Conservation (phyloP, 2,113 vertebrate genomes). For the Seriola aureovittata region DNA sequence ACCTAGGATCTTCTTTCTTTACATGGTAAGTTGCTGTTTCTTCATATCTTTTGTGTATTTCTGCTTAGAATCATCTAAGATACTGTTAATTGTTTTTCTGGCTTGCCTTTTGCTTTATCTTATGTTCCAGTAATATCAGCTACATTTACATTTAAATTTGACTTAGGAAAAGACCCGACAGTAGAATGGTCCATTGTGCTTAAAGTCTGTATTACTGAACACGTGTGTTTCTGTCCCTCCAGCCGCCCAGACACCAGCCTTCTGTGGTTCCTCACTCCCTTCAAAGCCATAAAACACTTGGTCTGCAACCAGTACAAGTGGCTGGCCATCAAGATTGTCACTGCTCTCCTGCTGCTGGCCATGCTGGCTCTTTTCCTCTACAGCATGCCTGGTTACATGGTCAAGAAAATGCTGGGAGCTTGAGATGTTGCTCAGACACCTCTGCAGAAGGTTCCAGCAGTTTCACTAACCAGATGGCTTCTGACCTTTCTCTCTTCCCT, state of each 20-base stretch:
- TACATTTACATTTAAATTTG: neutral
- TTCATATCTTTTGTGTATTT: conserved; percentile 27
- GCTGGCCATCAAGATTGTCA: conserved; percentile 92
- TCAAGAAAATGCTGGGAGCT: conserved; percentile 93
- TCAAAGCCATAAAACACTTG: conserved; percentile 93
- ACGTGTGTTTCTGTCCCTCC: conserved; percentile 57
- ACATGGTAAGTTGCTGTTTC: conserved; percentile 75
- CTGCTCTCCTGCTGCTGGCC: conserved; percentile 88
- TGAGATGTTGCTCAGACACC: conserved; percentile 67
- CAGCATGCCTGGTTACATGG: conserved; percentile 95
- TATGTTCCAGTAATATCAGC: conserved; percentile 12
- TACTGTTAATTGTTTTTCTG: conserved; percentile 17
- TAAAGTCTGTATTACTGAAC: conserved; percentile 37
- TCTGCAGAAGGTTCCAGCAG: conserved; percentile 58
- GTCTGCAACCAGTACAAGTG: conserved; percentile 94
- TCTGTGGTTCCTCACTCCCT: conserved; percentile 94
- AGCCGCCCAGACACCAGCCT: conserved; percentile 94
- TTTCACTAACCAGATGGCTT: conserved; percentile 49
- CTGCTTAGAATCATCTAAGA: conserved; percentile 17
- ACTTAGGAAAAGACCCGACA: neutral
- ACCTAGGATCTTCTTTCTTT: conserved; percentile 63
- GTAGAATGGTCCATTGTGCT: neutral
- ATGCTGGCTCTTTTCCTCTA: conserved; percentile 93
- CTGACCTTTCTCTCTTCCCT: neutral
- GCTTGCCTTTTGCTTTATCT: neutral